A percentile compares a stretch with the other conserved stretches of the same genome.
phyloP scores from a whole-genome alignment of 1,140 invertebrate genomes.

The Drosophila nannoptera region DNA sequence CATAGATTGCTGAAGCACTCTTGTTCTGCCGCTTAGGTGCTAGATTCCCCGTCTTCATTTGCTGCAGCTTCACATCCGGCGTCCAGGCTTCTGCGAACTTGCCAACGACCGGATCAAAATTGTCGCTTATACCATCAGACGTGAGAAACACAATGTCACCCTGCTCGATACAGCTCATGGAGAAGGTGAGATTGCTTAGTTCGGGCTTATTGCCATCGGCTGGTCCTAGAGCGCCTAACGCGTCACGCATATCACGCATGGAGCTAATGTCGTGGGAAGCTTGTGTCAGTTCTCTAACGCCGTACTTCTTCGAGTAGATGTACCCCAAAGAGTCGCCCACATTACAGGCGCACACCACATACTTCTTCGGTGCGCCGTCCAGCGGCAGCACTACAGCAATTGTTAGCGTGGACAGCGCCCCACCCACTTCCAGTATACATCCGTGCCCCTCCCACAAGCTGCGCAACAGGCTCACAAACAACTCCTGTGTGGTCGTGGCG shows the following conservation, averaged over 20 bases:
- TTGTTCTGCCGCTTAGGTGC: constrained; percentile 78
- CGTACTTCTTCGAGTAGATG: constrained; percentile 89
- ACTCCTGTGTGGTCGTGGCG: constrained; percentile 81
- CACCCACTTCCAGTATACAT: constrained; percentile 91
- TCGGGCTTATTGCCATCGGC: constrained; percentile 94
- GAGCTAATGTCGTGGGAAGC: constrained; percentile 94
- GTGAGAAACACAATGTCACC: constrained; percentile 94
- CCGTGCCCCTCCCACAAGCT: constrained; percentile 94
- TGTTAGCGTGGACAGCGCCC: constrained; percentile 92
- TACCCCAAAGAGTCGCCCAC: constrained; percentile 95
- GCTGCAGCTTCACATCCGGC: constrained; percentile 68
- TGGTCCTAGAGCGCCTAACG: constrained; percentile 92
- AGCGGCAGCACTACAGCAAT: constrained; percentile 88
- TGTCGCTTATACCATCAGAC: constrained; percentile 95
- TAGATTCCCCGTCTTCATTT: constrained; percentile 28
- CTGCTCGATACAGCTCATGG: constrained; percentile 89
- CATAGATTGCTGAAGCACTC: constrained; percentile 72
- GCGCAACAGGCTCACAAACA: constrained; percentile 88
- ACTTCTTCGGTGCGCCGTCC: constrained; percentile 80
- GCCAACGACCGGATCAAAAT: constrained; percentile 96
- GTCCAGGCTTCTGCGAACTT: constrained; percentile 86
- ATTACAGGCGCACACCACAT: constrained; percentile 93
- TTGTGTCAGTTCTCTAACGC: constrained; percentile 86
- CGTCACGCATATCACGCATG: constrained; percentile 95
- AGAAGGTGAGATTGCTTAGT: constrained; percentile 93